phyloP scores from a whole-genome alignment of 2,113 vertebrate species.

The Carassius carassius region DNA sequence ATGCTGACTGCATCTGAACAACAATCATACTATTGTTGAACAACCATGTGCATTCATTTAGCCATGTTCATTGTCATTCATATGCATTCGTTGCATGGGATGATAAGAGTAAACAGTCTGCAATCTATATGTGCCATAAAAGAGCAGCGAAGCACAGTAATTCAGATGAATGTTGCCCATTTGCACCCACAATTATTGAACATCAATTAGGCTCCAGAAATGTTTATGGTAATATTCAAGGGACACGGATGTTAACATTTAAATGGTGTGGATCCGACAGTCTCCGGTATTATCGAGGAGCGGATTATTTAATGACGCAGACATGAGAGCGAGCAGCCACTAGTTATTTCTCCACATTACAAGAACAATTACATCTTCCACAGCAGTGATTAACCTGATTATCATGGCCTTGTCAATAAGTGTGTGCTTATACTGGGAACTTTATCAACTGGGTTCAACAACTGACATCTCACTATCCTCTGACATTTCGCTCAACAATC shows the following conservation, averaged over 20 bases:
- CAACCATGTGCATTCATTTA: conserved; percentile 2
- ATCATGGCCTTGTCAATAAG: conserved; percentile 48
- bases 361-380: conserved; percentile 53
- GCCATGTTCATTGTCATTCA: background rate
- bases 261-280: conserved; percentile 30
- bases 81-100: background rate
- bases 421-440: conserved; percentile 28
- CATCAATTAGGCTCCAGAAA: conserved; percentile 33
- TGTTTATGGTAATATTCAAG: conserved; percentile 39
- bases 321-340: conserved; percentile 2
- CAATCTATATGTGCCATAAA: background rate
- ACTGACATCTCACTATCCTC: conserved; percentile 23
- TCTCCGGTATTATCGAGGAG: conserved; percentile 9
- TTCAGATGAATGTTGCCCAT: conserved; percentile 5
- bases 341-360: conserved; percentile 46
- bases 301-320: conserved; percentile 22
- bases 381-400: conserved; percentile 51
- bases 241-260: conserved; percentile 41
- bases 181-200: conserved; percentile 9
- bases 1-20: background rate
- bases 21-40: conserved; percentile 5
- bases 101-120: background rate
- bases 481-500: conserved; percentile 32
- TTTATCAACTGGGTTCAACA: conserved; percentile 8
- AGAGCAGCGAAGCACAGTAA: background rate